Percentiles rank a stretch among this genome's conserved stretches.
These are phyloP conservation scores for Anomalospiza imberbis DNA, from an alignment of 2,797 vertebrate genomes.

Conservation along the genomic window DNA sequence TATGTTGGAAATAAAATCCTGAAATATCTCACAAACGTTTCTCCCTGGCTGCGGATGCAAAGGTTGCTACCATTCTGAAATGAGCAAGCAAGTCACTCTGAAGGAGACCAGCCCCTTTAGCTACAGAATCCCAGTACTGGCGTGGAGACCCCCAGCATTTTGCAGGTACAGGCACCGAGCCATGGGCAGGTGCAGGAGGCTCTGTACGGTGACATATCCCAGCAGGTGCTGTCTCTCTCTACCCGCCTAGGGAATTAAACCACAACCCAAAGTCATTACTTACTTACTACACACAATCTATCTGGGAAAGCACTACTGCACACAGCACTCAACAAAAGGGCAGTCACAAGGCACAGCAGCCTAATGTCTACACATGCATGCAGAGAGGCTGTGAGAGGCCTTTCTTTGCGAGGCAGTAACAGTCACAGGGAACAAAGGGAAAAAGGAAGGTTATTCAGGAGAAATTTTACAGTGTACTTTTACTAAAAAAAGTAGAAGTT, in stretches of 20 bases:
- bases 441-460: neutral
- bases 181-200: neutral
- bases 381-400: neutral
- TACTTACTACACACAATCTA: neutral
- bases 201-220: fast-evolving
- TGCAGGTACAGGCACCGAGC: neutral
- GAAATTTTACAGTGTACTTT: neutral
- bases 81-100: neutral
- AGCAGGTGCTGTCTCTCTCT: neutral
- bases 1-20: neutral
- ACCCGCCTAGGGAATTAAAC: fast-evolving
- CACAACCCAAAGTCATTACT: neutral
- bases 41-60: neutral
- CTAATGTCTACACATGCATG: fast-evolving
- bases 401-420: neutral
- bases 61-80: neutral
- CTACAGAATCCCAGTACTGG: neutral
- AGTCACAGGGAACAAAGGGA: neutral
- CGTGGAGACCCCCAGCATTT: neutral
- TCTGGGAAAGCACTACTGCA: neutral
- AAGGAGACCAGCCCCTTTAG: neutral
- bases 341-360: neutral
- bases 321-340: neutral
- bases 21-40: neutral
- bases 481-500: neutral